Evolutionary conservation across 2,113 vertebrate genomes (phyloP).

Genomic region (Otolemur garnettii): DNA sequence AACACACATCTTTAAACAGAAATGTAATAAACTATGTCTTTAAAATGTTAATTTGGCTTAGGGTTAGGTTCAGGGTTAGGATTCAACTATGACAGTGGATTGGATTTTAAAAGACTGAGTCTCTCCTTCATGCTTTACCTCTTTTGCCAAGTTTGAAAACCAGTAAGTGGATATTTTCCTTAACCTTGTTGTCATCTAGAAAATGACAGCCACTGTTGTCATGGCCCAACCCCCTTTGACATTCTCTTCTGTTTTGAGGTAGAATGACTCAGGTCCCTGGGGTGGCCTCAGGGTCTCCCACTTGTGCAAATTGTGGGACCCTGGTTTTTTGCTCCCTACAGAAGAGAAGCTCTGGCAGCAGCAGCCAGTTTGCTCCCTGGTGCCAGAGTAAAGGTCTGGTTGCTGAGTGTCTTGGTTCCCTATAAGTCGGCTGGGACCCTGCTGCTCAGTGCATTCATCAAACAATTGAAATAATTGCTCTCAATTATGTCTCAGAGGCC

Average conservation of each 20-base stretch:
- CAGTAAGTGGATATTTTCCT: neutral
- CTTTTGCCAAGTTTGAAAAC: neutral
- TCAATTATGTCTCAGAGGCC: neutral
- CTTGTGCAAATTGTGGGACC: no score
- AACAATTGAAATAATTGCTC: neutral
- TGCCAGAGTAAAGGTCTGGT: neutral
- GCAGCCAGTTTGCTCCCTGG: fast-evolving
- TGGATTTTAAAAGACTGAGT: neutral
- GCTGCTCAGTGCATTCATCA: neutral
- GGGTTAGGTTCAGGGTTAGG: no score
- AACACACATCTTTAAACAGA: neutral
- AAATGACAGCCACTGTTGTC: neutral
- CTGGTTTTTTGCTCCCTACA: neutral
- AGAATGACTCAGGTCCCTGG: neutral
- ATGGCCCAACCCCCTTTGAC: neutral
- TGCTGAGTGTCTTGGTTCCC: neutral
- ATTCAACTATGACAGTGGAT: neutral
- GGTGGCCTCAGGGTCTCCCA: no score
- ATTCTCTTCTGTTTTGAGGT: neutral
- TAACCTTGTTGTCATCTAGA: neutral
- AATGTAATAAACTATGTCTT: neutral
- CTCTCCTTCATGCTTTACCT: neutral
- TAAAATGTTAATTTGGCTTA: neutral
- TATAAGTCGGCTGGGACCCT: neutral
- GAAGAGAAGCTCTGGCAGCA: neutral